These are phyloP conservation scores for Vanacampus margaritifer DNA, from an alignment of 2,113 vertebrate species.

Conservation along the genomic window DNA sequence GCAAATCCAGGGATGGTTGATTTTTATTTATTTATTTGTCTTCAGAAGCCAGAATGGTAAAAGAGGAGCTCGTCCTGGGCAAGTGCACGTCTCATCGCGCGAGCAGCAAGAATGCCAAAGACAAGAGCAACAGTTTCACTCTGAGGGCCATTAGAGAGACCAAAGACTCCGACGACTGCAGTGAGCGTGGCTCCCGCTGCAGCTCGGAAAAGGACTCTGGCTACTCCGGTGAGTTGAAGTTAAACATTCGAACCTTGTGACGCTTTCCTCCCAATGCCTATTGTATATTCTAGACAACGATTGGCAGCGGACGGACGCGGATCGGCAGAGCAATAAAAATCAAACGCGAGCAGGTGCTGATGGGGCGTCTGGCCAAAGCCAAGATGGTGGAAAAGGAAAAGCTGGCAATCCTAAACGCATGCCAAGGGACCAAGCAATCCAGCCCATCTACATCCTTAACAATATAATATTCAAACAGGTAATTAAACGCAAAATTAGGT, in stretches of 20 bases:
- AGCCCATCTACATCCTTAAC: slow-evolving; percentile 54
- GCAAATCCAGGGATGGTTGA: not conserved
- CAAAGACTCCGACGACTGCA: slow-evolving; percentile 17
- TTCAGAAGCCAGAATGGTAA: slow-evolving; percentile 58
- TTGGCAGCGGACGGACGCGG: slow-evolving; percentile 59
- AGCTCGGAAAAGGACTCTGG: slow-evolving; percentile 74
- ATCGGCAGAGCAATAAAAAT: slow-evolving; percentile 37
- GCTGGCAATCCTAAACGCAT: slow-evolving; percentile 11
- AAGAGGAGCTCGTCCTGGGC: slow-evolving; percentile 36
- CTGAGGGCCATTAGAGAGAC: slow-evolving; percentile 40
- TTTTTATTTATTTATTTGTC: not conserved
- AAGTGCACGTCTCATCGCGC: slow-evolving; percentile 18
- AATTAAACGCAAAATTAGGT: not conserved
- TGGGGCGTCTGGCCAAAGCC: slow-evolving; percentile 10
- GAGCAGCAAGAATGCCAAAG: slow-evolving; percentile 63
- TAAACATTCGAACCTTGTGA: not conserved
- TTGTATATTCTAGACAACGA: slow-evolving; percentile 54
- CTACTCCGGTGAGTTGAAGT: slow-evolving; percentile 62
- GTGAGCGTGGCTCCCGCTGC: slow-evolving; percentile 46
- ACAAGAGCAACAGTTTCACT: slow-evolving; percentile 60
- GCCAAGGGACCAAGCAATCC: slow-evolving; percentile 12
- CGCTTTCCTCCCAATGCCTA: not conserved
- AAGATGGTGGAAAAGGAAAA: slow-evolving; percentile 5
- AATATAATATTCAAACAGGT: slow-evolving; percentile 62
- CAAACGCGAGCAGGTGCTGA: slow-evolving; percentile 6